Conservation (phyloP, 2,113 vertebrate species). For the Bettongia penicillata region DNA sequence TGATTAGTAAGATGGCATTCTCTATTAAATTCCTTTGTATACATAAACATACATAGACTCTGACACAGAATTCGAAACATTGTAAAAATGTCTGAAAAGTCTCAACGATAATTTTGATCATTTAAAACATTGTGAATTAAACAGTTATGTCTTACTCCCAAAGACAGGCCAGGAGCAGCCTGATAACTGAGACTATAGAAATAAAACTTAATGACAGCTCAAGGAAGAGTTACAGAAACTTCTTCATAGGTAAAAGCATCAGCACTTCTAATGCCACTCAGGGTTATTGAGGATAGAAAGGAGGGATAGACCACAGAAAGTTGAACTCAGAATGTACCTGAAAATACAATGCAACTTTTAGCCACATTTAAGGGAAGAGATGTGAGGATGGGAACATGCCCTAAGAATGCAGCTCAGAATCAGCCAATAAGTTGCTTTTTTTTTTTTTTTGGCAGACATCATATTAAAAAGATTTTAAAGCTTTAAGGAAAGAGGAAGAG, state of each 20-base stretch:
- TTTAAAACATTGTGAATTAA: not conserved
- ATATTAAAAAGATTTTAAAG: not conserved
- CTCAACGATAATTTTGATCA: not conserved
- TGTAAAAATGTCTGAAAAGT: not conserved
- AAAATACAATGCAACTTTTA: not conserved
- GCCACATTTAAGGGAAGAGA: not conserved
- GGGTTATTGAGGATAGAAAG: not conserved
- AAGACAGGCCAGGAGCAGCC: not conserved
- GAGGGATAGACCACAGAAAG: too few species aligned
- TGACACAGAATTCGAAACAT: not conserved
- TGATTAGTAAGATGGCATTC: not conserved
- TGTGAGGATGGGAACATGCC: not conserved
- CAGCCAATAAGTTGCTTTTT: not conserved
- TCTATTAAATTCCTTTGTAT: not conserved
- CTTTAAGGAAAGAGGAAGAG: constrained; percentile 32
- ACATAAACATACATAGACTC: not conserved
- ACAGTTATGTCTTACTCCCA: not conserved
- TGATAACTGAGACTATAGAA: not conserved
- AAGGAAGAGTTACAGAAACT: not conserved
- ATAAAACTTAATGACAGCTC: not conserved
- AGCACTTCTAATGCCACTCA: not conserved
- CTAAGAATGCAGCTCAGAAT: not conserved
- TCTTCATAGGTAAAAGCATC: not conserved
- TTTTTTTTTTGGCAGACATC: constrained; percentile 36
- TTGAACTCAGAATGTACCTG: not conserved